Base-by-base conservation (phyloP, 2,888 invertebrate genomes). In the Pseudococcus longispinus region DNA sequence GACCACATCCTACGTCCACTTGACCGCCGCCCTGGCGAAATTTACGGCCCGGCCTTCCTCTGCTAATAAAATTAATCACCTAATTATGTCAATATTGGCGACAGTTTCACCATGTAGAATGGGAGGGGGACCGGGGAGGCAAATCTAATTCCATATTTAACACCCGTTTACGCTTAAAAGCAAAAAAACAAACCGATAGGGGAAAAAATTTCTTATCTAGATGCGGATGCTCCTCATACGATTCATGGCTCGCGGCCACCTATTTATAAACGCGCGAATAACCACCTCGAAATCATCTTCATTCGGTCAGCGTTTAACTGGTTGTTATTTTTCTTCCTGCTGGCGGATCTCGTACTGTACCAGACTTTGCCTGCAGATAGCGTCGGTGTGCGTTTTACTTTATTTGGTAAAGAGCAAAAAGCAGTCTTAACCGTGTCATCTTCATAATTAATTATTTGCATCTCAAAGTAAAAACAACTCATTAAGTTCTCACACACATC, bases 341-440 rank as follows among this genome's bases (percentile, higher is more conserved):
- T 80, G 77, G 77, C 77, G 77, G 37, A 80, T 80, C 37, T 70
- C 70, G 29, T 29, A 11, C 20, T 74, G 20, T 42, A 42, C 42
- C 9, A 42, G 77, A 80, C 32, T 80, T 42, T 42, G 77, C 77
- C 77, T 80, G 77, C 42, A 80, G 77, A 80, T 80, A 80, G 77
- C 77, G 77, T 80, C n/a, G 15, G 42, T 11, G 42, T 80, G 6
- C 15, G 29, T 80, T 42, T 80, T 80, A 80, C 77, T 80, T 80
- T 42, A 80, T 80, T 80, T 80, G 77, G 77, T 80, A 80, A 80
- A 80, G 77, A 37, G 77, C 77, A 42, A 80, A 80, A 80, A 80
- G 77, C 77, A 80, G 77, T 80, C 77, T 80, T 80, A 80, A 80
- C 77, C 77, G 77, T 80, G 77, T 80, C 77, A 80, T 80, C 77